Percentiles rank a stretch among this genome's conserved stretches.
phyloP scores from a whole-genome alignment of 2,888 invertebrate species.

The Anthophora plumipes region DNA sequence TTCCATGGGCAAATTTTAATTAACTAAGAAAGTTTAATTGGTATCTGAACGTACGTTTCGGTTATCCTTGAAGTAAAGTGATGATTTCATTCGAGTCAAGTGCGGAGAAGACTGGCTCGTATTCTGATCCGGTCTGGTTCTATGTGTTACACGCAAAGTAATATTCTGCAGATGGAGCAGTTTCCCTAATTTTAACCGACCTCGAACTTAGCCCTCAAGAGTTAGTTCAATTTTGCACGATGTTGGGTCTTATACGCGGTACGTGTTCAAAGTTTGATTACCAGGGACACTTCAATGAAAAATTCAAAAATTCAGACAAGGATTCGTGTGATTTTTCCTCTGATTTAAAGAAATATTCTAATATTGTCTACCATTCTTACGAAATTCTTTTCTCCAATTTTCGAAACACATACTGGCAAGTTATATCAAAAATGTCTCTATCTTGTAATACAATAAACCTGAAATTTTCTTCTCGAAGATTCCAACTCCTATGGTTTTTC shows the following conservation, averaged over 20 bases:
- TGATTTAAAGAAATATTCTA: neutral
- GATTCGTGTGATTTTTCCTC: too few relatives aligned
- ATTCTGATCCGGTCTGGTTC: neutral
- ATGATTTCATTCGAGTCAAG: neutral
- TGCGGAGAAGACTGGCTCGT: neutral
- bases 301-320: neutral
- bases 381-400: too few relatives aligned
- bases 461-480: neutral
- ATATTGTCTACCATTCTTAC: neutral
- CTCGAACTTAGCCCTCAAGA: neutral
- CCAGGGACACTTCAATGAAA: neutral
- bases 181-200: conserved; percentile 14
- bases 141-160: neutral
- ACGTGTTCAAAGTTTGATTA: conserved; percentile 18
- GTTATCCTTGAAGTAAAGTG: neutral
- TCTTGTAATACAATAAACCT: neutral
- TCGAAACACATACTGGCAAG: too few relatives aligned
- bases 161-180: neutral
- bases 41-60: neutral
- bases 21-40: too few relatives aligned
- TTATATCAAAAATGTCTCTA: too few relatives aligned
- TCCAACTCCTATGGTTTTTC: neutral
- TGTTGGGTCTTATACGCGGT: neutral
- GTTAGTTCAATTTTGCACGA: conserved; percentile 17
- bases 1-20: too few relatives aligned